Percentiles rank a stretch among this genome's conserved stretches.
phyloP scores from a whole-genome alignment of 2,888 invertebrate species.

The Ectemnius lituratus region DNA sequence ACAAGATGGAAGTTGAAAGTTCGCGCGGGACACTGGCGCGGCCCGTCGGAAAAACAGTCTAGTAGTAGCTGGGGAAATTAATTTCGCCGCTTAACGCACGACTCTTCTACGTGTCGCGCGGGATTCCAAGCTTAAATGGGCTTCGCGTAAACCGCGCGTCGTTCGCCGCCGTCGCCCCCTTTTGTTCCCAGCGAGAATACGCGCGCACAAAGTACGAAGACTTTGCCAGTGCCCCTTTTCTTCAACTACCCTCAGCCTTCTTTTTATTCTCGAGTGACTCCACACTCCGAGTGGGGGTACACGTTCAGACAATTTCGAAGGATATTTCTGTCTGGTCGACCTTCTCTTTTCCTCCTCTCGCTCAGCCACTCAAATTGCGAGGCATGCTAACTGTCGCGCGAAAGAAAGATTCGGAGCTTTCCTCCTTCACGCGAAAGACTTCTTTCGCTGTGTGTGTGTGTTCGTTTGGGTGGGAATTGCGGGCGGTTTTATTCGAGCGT shows the following conservation, averaged over 20 bases:
- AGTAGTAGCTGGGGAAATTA: conserved; percentile 45
- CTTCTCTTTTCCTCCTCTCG: not conserved
- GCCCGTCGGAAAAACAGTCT: conserved; percentile 43
- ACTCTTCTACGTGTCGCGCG: conserved; percentile 37
- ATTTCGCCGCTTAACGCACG: conserved; percentile 52
- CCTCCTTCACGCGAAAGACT: not conserved
- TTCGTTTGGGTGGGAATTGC: too few species aligned
- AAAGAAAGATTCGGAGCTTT: conserved; percentile 3
- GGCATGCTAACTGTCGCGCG: not conserved
- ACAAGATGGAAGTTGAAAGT: conserved; percentile 56
- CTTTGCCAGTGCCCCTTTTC: conserved; percentile 1
- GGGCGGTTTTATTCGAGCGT: too few species aligned
- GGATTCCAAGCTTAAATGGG: conserved; percentile 44
- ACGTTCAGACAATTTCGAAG: conserved; percentile 25
- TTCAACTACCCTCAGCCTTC: conserved; percentile 21
- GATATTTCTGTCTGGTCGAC: not conserved
- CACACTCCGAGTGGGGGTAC: conserved; percentile 9
- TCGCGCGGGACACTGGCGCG: conserved; percentile 42
- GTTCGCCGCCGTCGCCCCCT: not conserved
- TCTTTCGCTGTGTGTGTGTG: too few species aligned
- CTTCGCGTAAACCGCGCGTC: conserved; percentile 23
- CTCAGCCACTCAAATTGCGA: not conserved
- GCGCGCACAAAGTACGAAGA: conserved; percentile 18
- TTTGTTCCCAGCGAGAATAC: conserved; percentile 8
- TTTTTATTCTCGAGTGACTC: conserved; percentile 26